A percentile compares a stretch with the other conserved stretches of the same genome.
These are phyloP conservation scores for Pristionchus entomophagus DNA, from an alignment of 2,888 invertebrate species.

Conservation along the genomic window DNA sequence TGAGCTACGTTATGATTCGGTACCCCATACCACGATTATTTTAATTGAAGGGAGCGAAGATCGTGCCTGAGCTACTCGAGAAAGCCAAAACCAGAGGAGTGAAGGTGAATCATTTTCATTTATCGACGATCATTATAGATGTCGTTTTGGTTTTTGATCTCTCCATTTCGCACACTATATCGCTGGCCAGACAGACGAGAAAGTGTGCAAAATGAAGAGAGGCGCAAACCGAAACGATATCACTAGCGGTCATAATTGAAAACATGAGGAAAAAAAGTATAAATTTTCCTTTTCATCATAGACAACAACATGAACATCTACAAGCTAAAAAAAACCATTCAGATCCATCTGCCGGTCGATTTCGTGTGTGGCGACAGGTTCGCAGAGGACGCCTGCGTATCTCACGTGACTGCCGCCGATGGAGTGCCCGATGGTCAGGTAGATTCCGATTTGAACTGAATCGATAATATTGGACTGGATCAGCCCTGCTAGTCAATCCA, in stretches of 20 bases:
- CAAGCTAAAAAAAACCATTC: too few species aligned
- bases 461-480: too few species aligned
- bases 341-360: conserved; percentile 92
- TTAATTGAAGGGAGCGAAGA: conserved; percentile 88
- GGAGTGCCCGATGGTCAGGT: conserved; percentile 94
- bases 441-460: too few species aligned
- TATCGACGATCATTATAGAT: not conserved
- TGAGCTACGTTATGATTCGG: too few species aligned
- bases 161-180: too few species aligned
- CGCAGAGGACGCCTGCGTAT: conserved; percentile 87
- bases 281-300: too few species aligned
- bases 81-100: conserved; percentile 89
- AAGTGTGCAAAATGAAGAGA: too few species aligned
- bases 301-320: too few species aligned
- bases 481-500: too few species aligned
- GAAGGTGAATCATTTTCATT: not conserved
- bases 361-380: conserved; percentile 96
- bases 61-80: conserved; percentile 89
- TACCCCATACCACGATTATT: not conserved
- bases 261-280: too few species aligned
- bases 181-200: too few species aligned
- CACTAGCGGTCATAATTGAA: not conserved
- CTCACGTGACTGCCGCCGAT: conserved; percentile 84
- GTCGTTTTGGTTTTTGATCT: too few species aligned
- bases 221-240: not conserved